Evolutionary conservation across 2,888 invertebrate genomes (phyloP).

Genomic region (Hirtodrosophila cameraria): DNA sequence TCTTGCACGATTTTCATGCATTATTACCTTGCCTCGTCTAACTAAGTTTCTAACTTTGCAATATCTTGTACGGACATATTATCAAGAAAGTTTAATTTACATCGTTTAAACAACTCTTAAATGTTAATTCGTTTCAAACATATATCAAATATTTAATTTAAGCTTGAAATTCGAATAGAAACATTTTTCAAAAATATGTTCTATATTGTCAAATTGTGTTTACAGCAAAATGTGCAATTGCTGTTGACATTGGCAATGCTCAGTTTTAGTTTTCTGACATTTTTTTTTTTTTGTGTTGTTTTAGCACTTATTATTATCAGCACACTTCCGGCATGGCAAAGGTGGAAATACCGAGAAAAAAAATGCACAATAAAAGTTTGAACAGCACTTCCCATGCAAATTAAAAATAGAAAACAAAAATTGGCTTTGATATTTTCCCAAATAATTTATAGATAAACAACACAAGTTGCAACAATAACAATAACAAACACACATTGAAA

Average conservation of each 20-base stretch:
- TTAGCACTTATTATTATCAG: conserved; percentile 18
- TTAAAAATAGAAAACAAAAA: conserved; percentile 5
- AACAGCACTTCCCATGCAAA: conserved; percentile 34
- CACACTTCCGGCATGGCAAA: conserved; percentile 40
- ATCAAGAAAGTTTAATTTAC: too few relatives aligned
- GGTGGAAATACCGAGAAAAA: conserved; percentile 14
- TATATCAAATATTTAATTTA: too few relatives aligned
- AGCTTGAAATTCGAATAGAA: too few relatives aligned
- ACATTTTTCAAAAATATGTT: background rate
- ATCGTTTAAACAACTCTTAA: too few relatives aligned
- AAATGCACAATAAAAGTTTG: conserved; percentile 5
- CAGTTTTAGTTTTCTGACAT: background rate
- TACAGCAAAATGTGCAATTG: conserved; percentile 19
- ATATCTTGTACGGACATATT: too few relatives aligned
- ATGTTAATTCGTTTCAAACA: too few relatives aligned
- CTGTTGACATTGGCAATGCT: background rate
- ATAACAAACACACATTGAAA: conserved; percentile 26
- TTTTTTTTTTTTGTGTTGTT: conserved; percentile 3
- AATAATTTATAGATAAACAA: conserved; percentile 42
- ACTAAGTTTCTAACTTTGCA: too few relatives aligned
- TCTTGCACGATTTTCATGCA: too few relatives aligned
- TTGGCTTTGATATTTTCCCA: conserved; percentile 14
- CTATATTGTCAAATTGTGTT: conserved; percentile 9
- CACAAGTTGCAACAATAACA: conserved; percentile 38
- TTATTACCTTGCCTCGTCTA: too few relatives aligned